Percentiles rank a stretch among this genome's conserved stretches.
These are phyloP conservation scores for Mnemiopsis leidyi DNA, from an alignment of 37 sponge, comb jelly and placozoan genomes.

Conservation along the genomic window DNA sequence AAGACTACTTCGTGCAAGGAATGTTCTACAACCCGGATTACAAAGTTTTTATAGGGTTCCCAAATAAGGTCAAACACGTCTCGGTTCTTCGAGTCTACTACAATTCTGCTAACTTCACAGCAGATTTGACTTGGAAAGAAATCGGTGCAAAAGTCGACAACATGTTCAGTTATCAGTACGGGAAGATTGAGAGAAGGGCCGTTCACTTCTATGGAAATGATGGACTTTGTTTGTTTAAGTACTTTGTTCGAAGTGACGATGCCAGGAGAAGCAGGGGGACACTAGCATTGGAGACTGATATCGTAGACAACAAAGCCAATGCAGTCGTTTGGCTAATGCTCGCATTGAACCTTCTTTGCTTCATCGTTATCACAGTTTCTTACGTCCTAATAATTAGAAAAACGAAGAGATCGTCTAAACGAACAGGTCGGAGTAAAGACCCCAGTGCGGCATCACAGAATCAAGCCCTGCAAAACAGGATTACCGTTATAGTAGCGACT, in stretches of 20 bases:
- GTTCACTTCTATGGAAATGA: not conserved
- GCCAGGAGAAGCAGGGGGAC: not conserved
- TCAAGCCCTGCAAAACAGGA: not conserved
- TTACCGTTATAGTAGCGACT: not conserved
- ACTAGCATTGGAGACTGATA: not conserved
- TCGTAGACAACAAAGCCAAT: not conserved
- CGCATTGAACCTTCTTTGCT: not conserved
- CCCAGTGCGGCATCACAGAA: not conserved
- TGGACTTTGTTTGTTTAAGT: not conserved
- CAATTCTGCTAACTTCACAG: not conserved
- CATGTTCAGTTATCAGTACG: not conserved
- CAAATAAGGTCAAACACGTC: not conserved
- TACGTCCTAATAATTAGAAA: not conserved
- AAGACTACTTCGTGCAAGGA: not conserved
- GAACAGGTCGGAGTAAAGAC: not conserved
- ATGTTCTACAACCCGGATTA: not conserved
- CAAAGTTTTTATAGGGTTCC: not conserved
- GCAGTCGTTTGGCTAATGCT: not conserved
- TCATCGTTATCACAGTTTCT: not conserved
- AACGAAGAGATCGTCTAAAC: not conserved
- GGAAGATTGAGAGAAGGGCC: not conserved
- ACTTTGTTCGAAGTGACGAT: not conserved
- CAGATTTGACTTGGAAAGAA: not conserved
- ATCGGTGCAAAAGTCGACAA: not conserved
- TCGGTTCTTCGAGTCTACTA: not conserved